Base-by-base conservation (phyloP, 2,888 invertebrate genomes). In the Rhagonycha lutea region DNA sequence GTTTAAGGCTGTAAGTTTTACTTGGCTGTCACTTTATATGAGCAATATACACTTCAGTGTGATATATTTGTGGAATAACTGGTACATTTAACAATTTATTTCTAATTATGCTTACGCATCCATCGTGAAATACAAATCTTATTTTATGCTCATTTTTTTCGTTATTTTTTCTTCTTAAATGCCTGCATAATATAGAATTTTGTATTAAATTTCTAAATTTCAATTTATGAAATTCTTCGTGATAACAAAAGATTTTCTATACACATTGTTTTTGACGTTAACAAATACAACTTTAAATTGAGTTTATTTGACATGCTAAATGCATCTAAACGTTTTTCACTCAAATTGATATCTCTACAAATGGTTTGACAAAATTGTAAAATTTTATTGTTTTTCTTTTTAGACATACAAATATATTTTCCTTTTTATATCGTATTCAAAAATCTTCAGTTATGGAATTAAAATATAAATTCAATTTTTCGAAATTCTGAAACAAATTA, bases 251-350 rank as follows among this genome's bases (percentile, higher is more conserved):
- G 63, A 65, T 65, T 65, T 65, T 65, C 24, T 24, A 65, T 65
- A 12, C 63, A n/a, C 63, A 12, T 23, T 65, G 63, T 65, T 23
- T 26, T 65, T 65, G 63, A 65, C 63, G 63, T 65, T 65, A 65
- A 65, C 63, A 65, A 65, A 65, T 65, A 65, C 63, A 65, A 65
- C 26, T 65, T 65, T 65, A 65, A 65, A 65, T 65, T 65, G 63
- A 65, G 63, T 65, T 65, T 65, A 65, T 65, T 65, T 65, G 63
- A 65, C 14, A 65, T 65, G 23, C 26, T 65, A 65, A 65, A 65
- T 65, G 63, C 63, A 65, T 18, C 18, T 65, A 23, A 26, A 65
- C 26, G 26, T 14, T 65, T 65, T 24, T 65, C 18, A 24, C 0
- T 24, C 23, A 65, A 18, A 24, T 65, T 24, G 63, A 65, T 65